phyloP scores from a whole-genome alignment of 1,140 invertebrate genomes.

The Neoseiulus cucumeris region DNA sequence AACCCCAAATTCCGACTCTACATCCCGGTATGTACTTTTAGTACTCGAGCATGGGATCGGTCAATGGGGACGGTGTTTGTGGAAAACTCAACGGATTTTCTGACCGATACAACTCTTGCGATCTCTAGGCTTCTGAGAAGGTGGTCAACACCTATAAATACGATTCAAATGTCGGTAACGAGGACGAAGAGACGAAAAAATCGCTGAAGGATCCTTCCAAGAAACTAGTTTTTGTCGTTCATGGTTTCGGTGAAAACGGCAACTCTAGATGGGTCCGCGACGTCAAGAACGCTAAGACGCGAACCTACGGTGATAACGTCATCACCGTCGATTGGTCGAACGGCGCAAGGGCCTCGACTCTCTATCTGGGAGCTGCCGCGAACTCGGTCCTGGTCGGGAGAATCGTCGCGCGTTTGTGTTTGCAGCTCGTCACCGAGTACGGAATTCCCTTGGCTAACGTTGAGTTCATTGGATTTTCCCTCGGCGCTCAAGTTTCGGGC shows the following conservation, averaged over 20 bases:
- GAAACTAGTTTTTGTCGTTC: slow-evolving; percentile 23
- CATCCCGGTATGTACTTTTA: neutral
- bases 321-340: slow-evolving; percentile 27
- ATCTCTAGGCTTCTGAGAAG: neutral
- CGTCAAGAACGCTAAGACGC: slow-evolving; percentile 17
- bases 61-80: neutral
- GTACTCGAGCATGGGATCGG: neutral
- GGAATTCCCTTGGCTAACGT: slow-evolving; percentile 20
- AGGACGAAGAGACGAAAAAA: neutral
- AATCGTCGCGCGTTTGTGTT: slow-evolving; percentile 22
- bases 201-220: neutral
- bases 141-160: neutral
- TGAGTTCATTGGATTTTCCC: slow-evolving; percentile 39
- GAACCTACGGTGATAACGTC: slow-evolving; percentile 23
- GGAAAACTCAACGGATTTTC: neutral
- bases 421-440: slow-evolving; percentile 9
- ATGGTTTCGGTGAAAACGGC: slow-evolving; percentile 25
- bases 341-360: slow-evolving; percentile 22
- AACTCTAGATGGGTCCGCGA: slow-evolving; percentile 13
- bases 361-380: slow-evolving; percentile 26
- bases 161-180: neutral
- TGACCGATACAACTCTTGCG: neutral
- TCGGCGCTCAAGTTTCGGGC: slow-evolving; percentile 41
- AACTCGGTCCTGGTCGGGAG: slow-evolving; percentile 28
- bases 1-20: neutral